Conservation (phyloP, 2,888 invertebrate genomes). For the Pterostichus madidus region DNA sequence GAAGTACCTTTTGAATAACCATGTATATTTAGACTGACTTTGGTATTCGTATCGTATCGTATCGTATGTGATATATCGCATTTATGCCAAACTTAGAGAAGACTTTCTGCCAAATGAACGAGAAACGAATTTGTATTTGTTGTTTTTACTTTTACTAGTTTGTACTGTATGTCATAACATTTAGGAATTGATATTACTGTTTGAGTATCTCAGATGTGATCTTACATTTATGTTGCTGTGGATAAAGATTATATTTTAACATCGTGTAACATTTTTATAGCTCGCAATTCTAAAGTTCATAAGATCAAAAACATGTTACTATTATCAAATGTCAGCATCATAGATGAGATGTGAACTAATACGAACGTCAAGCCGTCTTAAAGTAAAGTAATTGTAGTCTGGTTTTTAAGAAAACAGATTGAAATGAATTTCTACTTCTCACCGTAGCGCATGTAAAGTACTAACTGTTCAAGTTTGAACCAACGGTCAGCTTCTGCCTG, state of each 20-base stretch:
- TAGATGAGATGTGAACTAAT: constrained; percentile 63
- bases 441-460: constrained; percentile 61
- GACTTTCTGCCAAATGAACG: constrained; percentile 56
- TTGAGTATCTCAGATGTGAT: constrained; percentile 60
- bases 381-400: constrained; percentile 50
- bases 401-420: constrained; percentile 19
- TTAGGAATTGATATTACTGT: constrained; percentile 63
- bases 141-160: constrained; percentile 44
- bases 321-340: constrained; percentile 58
- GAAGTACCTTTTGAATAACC: neutral
- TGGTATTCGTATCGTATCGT: neutral
- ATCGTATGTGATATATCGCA: constrained; percentile 40
- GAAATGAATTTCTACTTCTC: constrained; percentile 55
- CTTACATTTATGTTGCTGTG: constrained; percentile 61
- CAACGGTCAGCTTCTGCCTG: constrained; percentile 59
- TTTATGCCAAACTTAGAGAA: constrained; percentile 53
- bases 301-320: constrained; percentile 61
- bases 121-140: constrained; percentile 59
- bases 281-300: constrained; percentile 59
- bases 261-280: constrained; percentile 66
- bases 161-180: constrained; percentile 61
- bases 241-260: constrained; percentile 62
- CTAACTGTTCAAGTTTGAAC: constrained; percentile 44
- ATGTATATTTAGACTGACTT: constrained; percentile 8
- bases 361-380: constrained; percentile 64